These are phyloP conservation scores for Agapornis canus DNA, from an alignment of 2,797 vertebrate genomes.

Conservation along the genomic window DNA sequence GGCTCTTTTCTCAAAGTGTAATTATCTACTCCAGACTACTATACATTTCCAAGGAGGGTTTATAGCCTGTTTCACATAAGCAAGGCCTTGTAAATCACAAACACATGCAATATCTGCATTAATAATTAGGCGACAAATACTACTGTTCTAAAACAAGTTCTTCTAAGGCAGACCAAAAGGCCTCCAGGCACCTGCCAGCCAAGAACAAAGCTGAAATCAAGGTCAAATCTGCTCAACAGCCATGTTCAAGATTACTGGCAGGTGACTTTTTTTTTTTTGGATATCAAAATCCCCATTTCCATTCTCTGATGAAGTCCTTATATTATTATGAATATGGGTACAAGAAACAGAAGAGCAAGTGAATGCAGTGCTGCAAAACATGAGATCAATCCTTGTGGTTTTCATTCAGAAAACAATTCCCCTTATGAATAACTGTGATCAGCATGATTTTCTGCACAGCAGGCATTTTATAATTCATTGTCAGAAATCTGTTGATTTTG, in stretches of 20 bases:
- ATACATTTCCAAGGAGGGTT: slow-evolving; percentile 25
- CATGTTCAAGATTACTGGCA: not conserved
- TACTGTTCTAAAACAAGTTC: slow-evolving; percentile 23
- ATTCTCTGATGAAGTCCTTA: not conserved
- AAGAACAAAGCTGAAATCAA: slow-evolving; percentile 23
- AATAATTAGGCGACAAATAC: slow-evolving; percentile 33
- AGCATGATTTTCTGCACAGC: not conserved
- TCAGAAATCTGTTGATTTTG: not conserved
- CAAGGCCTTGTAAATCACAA: slow-evolving; percentile 54
- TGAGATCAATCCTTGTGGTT: not conserved
- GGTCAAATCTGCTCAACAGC: slow-evolving; percentile 27
- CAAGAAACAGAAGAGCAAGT: not conserved
- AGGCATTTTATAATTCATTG: not conserved
- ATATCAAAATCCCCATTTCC: not conserved
- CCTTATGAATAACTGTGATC: not conserved
- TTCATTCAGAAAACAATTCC: not conserved
- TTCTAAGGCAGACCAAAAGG: slow-evolving; percentile 47
- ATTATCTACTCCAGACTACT: slow-evolving; percentile 43
- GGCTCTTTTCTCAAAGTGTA: slow-evolving; percentile 49
- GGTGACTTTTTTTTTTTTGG: not conserved
- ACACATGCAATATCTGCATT: slow-evolving; percentile 64
- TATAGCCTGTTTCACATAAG: slow-evolving; percentile 38
- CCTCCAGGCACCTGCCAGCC: slow-evolving; percentile 50
- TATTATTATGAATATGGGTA: not conserved
- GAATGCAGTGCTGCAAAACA: not conserved